Evolutionary conservation across 2,113 vertebrate genomes (phyloP).

Genomic region (Toxostoma redivivum): DNA sequence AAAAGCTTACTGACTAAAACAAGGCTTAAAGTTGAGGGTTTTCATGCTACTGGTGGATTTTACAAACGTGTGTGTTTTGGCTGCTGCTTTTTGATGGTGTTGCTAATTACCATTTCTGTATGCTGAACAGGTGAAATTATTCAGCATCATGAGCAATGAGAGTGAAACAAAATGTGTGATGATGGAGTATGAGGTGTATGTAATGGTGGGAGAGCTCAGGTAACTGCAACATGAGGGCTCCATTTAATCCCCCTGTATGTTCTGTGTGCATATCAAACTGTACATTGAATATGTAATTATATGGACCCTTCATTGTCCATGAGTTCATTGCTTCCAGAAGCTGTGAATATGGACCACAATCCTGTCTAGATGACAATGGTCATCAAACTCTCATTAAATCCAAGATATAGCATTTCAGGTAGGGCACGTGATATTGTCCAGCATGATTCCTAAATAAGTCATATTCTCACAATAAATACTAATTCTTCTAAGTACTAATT

Average conservation of each 20-base stretch:
- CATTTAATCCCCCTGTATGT: fast-evolving
- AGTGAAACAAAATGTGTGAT: not conserved
- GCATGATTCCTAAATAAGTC: not conserved
- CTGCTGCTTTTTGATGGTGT: not conserved
- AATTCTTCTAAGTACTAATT: not conserved
- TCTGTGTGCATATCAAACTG: not conserved
- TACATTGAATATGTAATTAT: not conserved
- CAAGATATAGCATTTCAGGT: not conserved
- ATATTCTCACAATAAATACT: not conserved
- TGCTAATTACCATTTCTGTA: not conserved
- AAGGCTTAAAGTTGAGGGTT: fast-evolving
- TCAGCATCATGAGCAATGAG: not conserved
- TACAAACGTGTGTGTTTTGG: not conserved
- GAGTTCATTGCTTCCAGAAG: not conserved
- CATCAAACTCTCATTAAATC: not conserved
- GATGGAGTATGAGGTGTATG: not conserved
- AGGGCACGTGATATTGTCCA: not conserved
- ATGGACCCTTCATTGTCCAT: no score
- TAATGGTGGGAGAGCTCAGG: not conserved
- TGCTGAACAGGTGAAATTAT: not conserved
- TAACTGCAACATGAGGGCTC: not conserved
- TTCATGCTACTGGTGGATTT: not conserved
- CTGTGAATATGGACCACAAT: not conserved
- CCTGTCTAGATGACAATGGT: not conserved
- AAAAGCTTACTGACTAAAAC: not conserved